phyloP scores from a whole-genome alignment of 2,113 vertebrate genomes.

The Paradoxurus hermaphroditus region DNA sequence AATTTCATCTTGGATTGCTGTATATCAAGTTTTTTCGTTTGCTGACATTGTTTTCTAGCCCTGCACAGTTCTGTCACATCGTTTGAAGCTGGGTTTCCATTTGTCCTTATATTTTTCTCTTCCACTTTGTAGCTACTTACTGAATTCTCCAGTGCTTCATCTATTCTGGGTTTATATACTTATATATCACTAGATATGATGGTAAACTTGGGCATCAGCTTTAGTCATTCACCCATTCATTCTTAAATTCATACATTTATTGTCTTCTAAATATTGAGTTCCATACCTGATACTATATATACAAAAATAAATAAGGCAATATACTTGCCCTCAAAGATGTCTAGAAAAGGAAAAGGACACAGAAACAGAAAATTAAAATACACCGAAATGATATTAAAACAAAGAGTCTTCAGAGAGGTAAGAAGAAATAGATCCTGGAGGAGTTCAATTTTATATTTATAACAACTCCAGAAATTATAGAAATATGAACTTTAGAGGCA shows the following conservation, averaged over 20 bases:
- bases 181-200: background rate
- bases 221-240: background rate
- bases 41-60: background rate
- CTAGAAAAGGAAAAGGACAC: background rate
- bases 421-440: background rate
- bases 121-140: background rate
- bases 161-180: background rate
- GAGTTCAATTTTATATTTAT: background rate
- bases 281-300: background rate
- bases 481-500: background rate
- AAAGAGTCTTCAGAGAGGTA: background rate
- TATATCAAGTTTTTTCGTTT: background rate
- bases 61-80: background rate
- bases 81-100: background rate
- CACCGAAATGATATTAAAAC: background rate
- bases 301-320: constrained; percentile 8
- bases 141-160: background rate
- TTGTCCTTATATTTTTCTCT: background rate
- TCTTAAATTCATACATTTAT: background rate
- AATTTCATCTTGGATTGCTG: constrained; percentile 50
- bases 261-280: background rate
- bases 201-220: background rate
- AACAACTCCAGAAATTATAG: background rate
- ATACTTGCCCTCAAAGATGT: background rate
- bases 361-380: background rate